A percentile compares a stretch with the other conserved stretches of the same genome.
Evolutionary conservation across 2,113 vertebrate genomes (phyloP).

Genomic region (Melanotaenia duboulayi): DNA sequence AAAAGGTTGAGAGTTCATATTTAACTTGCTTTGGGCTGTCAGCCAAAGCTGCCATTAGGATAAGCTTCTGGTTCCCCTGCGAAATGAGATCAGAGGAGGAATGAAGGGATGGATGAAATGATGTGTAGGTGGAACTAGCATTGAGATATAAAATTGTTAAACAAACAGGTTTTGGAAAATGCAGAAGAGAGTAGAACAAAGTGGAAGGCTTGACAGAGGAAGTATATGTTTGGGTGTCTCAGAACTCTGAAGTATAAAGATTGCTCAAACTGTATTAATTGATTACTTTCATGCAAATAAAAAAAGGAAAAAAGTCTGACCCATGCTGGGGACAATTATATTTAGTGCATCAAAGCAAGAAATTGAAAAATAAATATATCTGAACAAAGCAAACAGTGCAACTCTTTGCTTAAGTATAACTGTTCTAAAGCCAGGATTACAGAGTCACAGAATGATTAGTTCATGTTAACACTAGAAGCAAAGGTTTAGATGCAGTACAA

Average conservation of each 20-base stretch:
- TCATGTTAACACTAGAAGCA: constrained; percentile 36
- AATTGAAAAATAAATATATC: constrained; percentile 17
- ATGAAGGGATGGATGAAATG: constrained; percentile 57
- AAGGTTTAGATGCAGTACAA: constrained; percentile 42
- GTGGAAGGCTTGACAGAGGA: constrained; percentile 31
- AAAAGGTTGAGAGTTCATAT: constrained; percentile 74
- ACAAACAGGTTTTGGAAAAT: constrained; percentile 66
- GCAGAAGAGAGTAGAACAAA: constrained; percentile 35
- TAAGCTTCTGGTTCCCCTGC: constrained; percentile 74
- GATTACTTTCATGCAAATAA: constrained; percentile 35
- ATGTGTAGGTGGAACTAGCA: constrained; percentile 1
- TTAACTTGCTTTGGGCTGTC: constrained; percentile 57
- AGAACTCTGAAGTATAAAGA: constrained; percentile 24
- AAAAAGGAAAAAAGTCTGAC: constrained; percentile 29
- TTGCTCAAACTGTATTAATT: constrained; percentile 22
- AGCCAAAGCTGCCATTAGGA: constrained; percentile 72
- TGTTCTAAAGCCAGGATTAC: constrained; percentile 6
- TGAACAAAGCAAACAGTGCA: constrained; percentile 8
- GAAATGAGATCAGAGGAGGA: constrained; percentile 75
- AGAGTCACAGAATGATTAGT: constrained; percentile 16
- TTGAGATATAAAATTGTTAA: constrained; percentile 76
- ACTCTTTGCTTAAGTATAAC: constrained; percentile 23
- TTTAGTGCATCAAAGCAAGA: constrained; percentile 31
- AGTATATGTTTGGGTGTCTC: constrained; percentile 31
- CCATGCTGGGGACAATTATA: constrained; percentile 37